phyloP scores from a whole-genome alignment of 1,140 invertebrate genomes.

The Belonocnema kinseyi region DNA sequence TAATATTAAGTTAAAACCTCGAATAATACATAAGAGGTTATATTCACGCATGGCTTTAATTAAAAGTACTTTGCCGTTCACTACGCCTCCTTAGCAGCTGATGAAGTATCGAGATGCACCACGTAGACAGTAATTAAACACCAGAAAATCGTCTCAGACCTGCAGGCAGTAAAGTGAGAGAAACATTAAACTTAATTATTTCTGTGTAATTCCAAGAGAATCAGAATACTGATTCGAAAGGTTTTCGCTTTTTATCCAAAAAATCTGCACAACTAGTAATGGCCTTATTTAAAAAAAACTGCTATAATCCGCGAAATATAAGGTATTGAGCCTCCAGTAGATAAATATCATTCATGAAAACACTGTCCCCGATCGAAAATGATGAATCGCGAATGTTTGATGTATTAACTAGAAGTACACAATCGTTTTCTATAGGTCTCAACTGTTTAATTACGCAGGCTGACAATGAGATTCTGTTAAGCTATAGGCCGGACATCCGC shows the following conservation, averaged over 20 bases:
- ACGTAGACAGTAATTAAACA: conserved; percentile 25
- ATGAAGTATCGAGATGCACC: conserved; percentile 16
- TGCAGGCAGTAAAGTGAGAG: too few species aligned
- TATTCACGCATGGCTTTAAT: background rate
- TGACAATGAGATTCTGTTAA: conserved; percentile 31
- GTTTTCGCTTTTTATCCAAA: too few species aligned
- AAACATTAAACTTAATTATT: too few species aligned
- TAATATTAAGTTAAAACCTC: background rate
- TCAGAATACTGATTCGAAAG: too few species aligned
- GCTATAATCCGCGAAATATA: too few species aligned
- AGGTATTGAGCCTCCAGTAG: too few species aligned
- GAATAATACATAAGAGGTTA: background rate
- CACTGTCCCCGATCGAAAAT: background rate
- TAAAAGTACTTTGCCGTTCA: conserved; percentile 8
- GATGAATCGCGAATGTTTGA: background rate
- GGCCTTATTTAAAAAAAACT: too few species aligned
- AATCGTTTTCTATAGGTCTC: conserved; percentile 22
- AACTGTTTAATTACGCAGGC: conserved; percentile 8
- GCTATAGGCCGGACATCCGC: conserved; percentile 33
- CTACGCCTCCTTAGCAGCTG: background rate
- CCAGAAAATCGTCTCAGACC: conserved; percentile 10
- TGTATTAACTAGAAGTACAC: background rate
- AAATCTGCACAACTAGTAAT: too few species aligned
- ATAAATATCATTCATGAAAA: background rate
- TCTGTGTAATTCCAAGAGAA: too few species aligned